A percentile compares a stretch with the other conserved stretches of the same genome.
Evolutionary conservation across 2,113 vertebrate species (phyloP).

Genomic region (Cottus gobio): DNA sequence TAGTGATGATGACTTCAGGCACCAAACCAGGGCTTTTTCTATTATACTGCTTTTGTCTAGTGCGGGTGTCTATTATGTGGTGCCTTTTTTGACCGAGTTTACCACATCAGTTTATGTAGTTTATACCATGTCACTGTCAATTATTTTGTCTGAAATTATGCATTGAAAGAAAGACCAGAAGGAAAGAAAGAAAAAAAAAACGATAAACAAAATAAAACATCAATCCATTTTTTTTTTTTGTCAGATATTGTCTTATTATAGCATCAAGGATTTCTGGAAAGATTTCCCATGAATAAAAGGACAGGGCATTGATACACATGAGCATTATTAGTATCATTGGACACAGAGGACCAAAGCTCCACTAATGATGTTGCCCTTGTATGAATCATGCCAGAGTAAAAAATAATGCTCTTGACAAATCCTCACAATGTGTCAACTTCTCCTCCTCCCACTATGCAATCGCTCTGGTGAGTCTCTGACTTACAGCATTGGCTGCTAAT

Average conservation of each 20-base stretch:
- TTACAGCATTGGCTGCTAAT: neutral
- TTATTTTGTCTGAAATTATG: neutral
- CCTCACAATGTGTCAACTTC: conserved; percentile 7
- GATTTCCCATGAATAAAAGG: neutral
- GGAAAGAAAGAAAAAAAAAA: neutral
- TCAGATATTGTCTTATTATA: neutral
- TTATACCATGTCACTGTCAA: conserved; percentile 27
- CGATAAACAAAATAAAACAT: neutral
- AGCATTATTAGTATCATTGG: neutral
- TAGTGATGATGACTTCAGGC: neutral
- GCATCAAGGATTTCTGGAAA: neutral
- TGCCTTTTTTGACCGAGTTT: neutral
- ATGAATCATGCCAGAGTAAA: neutral
- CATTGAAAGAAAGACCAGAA: neutral
- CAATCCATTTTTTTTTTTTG: neutral
- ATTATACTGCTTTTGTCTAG: neutral
- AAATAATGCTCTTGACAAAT: conserved; percentile 40
- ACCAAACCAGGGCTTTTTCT: neutral
- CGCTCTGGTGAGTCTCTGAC: conserved; percentile 11
- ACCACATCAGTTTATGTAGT: neutral
- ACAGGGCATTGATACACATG: neutral
- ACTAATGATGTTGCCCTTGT: neutral
- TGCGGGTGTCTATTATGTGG: neutral
- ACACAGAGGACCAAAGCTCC: conserved; percentile 17
- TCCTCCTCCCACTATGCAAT: conserved; percentile 20